Base-by-base conservation (phyloP, 2,888 invertebrate species). In the Drosophila mimica region DNA sequence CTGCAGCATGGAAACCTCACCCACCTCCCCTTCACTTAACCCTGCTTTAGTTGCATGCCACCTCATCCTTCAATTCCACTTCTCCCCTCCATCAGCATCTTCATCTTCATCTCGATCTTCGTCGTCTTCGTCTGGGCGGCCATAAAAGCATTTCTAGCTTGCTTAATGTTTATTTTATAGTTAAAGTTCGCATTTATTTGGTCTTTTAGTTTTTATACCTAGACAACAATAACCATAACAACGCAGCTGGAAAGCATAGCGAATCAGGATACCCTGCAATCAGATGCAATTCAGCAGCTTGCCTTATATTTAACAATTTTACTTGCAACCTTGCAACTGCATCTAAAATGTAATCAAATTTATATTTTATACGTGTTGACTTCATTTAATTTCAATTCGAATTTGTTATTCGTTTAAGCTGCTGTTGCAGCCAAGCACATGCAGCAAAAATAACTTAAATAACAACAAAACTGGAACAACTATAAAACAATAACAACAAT, bases 121-220 rank as follows among this genome's bases (percentile, higher is more conserved):
- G 63, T 56, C 62, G 74, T 33, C 78, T 70, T 70, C 83, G 68
- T 83, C 87, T 88, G 79, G 81, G 87, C 73, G 79, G 89, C 71
- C 81, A 89, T 89, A 89, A 89, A 89, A 91, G 72, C 80, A 90
- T 91, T 91, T 90, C 89, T 84, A 87, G 85, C 87, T 86, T 84
- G 85, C 88, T 91, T 91, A 91, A 90, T 90, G 90, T 87, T 90
- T 89, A 90, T 91, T 91, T 91, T 91, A 91, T 91, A 90, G 91
- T 91, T 91, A 81, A 91, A 91, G 91, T 91, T 91, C 81, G 89
- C 86, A 86, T 91, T 91, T 91, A 83, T 88, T 85, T 89, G 83
- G 85, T 82, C 81, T 81, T 89, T 91, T 91, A 86, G 83, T 81
- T 91, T 83, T 91, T 89, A 90, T 88, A 82, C 70, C 56, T 17